Evolutionary conservation across 2,888 invertebrate species (phyloP), one percentile per base, ranked within the genome.

Genomic region (Periphyllus acericola): DNA sequence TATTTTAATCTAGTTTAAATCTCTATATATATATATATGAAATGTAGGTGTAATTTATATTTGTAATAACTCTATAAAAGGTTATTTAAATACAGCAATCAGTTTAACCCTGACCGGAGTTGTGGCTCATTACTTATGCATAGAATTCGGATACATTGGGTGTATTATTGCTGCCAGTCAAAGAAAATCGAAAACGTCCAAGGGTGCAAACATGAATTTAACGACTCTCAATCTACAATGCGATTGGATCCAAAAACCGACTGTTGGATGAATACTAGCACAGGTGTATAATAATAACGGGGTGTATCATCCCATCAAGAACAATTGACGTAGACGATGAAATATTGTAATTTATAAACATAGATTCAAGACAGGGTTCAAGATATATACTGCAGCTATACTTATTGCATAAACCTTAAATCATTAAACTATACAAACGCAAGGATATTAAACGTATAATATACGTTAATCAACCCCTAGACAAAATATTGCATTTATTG

Each of bases 111-210:
- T 36, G 72, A 86, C 79, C 55, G 55, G 36, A 71, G 71, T 68
- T 52, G 60, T 66, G 55, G 78, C 79, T 80, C 86, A 86, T 86
- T 86, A 86, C 72, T 79, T 86, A 86, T 86, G 79, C 86, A 86
- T 86, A 40, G 79, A 55, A 72, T 86, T 86, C 29, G 72, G 72
- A 86, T 55, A 86, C 17, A 34, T 55, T 46, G 75, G 75, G 36
- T 60, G n/a, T 71, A 85, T 79, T 85, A 85, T 78, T 85, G 52
- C 85, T 36, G 86, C 72, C 86, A 72, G 79, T 80, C 25, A 14
- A 55, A 72, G 52, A 72, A 86, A 80, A 86, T 86, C 86, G 72
- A 79, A 79, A 72, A 86, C 72, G 86, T 71, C 72, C n/a, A 46
- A 32, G 36, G 21, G 34, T 68, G n/a, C 25, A 46, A 85, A 68